Percentiles rank a stretch among this genome's conserved stretches.
phyloP scores from a whole-genome alignment of 2,797 vertebrate species.

The Masticophis lateralis region DNA sequence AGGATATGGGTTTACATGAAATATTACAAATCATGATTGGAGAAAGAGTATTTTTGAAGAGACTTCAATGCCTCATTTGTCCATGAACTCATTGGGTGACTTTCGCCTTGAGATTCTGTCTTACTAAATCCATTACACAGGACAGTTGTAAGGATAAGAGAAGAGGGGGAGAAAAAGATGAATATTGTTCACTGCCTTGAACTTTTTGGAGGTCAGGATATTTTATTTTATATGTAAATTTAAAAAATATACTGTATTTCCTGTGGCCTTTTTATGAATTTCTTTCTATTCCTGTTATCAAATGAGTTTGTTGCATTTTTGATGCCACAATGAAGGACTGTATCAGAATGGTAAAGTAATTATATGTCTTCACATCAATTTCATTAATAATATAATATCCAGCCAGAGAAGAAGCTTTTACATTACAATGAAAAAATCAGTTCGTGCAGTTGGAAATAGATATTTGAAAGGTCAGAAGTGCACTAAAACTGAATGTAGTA shows the following conservation, averaged over 20 bases:
- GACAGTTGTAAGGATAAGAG: neutral
- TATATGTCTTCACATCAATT: neutral
- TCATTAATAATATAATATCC: neutral
- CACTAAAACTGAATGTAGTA: conserved; percentile 50
- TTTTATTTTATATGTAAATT: neutral
- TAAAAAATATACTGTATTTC: neutral
- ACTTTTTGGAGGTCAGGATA: neutral
- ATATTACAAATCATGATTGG: neutral
- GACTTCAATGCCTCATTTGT: neutral
- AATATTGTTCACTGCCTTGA: neutral
- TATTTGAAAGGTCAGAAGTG: conserved; percentile 45
- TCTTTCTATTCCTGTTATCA: neutral
- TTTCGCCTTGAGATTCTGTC: neutral
- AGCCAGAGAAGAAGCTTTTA: conserved; percentile 25
- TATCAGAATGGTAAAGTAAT: neutral
- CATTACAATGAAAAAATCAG: conserved; percentile 9
- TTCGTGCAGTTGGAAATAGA: conserved; percentile 55
- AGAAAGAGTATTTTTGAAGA: neutral
- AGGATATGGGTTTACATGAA: neutral
- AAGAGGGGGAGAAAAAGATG: neutral
- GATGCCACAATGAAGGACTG: neutral
- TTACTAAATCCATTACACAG: neutral
- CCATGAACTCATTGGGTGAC: neutral
- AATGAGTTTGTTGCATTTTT: neutral
- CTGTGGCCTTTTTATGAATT: neutral